These are phyloP conservation scores for Philereme transversata DNA, from an alignment of 2,888 invertebrate species.

Conservation along the genomic window DNA sequence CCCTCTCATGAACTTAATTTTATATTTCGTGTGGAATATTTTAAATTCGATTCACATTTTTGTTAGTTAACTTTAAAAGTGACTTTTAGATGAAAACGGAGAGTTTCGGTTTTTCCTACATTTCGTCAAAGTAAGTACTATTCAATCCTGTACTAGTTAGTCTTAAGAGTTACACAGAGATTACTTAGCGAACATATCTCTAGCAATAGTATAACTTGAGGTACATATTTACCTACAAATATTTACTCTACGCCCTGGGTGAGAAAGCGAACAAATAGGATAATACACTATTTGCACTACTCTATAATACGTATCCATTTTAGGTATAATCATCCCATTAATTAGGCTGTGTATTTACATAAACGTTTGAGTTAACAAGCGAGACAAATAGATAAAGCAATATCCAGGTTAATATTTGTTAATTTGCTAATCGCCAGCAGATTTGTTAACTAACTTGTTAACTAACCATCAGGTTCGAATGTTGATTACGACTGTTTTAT, in stretches of 20 bases:
- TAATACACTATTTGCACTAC: constrained; percentile 60
- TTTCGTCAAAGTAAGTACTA: neutral
- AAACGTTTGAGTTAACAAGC: constrained; percentile 65
- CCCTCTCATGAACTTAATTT: no score
- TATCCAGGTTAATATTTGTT: constrained; percentile 53
- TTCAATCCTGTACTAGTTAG: neutral
- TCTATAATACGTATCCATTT: constrained; percentile 56
- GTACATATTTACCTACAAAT: constrained; percentile 43
- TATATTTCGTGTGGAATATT: no score
- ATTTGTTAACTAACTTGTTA: constrained; percentile 9
- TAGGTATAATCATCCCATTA: constrained; percentile 76
- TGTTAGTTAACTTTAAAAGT: no score
- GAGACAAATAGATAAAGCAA: constrained; percentile 71
- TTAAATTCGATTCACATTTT: no score
- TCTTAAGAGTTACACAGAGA: neutral
- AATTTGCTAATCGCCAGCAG: constrained; percentile 6
- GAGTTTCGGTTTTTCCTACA: neutral
- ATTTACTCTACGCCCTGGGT: constrained; percentile 44
- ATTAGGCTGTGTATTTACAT: constrained; percentile 75
- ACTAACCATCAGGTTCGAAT: no score
- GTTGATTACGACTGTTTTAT: no score
- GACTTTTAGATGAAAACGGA: no score
- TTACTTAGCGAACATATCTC: neutral
- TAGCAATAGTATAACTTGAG: no score
- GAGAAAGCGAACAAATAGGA: constrained; percentile 58